Base-by-base conservation (phyloP, 2,113 vertebrate genomes). In the Bubalus kerabau region DNA sequence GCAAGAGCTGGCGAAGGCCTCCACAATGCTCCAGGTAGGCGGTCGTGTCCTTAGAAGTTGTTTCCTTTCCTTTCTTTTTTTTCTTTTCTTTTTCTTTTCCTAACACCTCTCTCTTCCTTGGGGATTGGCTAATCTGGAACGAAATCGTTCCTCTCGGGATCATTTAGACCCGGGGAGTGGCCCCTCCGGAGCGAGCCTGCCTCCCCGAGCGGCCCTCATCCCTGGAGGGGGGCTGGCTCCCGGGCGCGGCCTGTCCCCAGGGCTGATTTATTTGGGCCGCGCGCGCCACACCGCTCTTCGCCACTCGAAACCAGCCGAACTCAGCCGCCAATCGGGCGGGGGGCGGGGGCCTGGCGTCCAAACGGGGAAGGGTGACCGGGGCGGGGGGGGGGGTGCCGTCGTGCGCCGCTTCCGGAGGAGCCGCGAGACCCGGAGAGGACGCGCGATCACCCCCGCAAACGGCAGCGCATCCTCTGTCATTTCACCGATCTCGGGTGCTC, bases 231-330 rank as follows among this genome's bases (percentile, higher is more conserved):
- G 36, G 28, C 87, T 30, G 95, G 50, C 62, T 93, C 87, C 14
- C 7, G 48, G 91, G 87, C 28, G 81, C 87, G 56, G 82, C 91
- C 90, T 64, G 78, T 80, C 71, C 67, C 71, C 52, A 0, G 16
- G 40, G 32, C 56, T 91, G 52, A 81, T 93, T 93, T 87, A 87
- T 96, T 85, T 64, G 94, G 97, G 95, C 87, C 56, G 24, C 10
- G 52, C 60, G 28, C 10, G 48, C 56, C 32, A 17, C 82, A 19
- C n/a, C 21, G 13, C 90, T 7, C n/a, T 40, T 81, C 16, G 21
- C 8, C n/a, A 62, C 94, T 97, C 85, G 88, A 95, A 96, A 84
- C 80, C 80, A 76, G 54, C 84, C 2, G 87, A 90, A 82, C 78
- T 6, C 48, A 0, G 74, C 92, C 90, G 96, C 92, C 92, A 52